Evolutionary conservation across 2,113 vertebrate species (phyloP).

Genomic region (Butastur rufipennis): DNA sequence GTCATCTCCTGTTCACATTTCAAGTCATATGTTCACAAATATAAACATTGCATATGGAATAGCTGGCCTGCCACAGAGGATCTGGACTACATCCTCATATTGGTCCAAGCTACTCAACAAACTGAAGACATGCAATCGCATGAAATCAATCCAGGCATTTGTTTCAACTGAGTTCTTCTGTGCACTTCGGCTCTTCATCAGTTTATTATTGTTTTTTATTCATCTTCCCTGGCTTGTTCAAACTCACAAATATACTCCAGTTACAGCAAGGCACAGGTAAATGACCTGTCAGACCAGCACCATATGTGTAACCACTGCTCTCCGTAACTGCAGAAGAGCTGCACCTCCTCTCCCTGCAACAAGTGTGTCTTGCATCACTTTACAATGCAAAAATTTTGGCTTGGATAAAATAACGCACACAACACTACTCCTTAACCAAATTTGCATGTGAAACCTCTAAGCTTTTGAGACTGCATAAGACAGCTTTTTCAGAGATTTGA

Average conservation of each 20-base stretch:
- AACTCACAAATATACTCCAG: background rate
- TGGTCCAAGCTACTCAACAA: background rate
- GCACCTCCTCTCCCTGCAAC: background rate
- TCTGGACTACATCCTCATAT: background rate
- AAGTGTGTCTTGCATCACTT: background rate
- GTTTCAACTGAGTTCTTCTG: background rate
- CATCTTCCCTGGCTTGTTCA: background rate
- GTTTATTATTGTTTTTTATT: background rate
- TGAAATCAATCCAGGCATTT: background rate
- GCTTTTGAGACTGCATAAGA: background rate
- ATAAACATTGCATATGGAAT: background rate
- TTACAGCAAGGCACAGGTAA: background rate
- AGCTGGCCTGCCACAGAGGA: background rate
- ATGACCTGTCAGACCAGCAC: background rate
- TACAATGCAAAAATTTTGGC: background rate
- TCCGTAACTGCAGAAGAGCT: background rate
- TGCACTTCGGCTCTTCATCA: background rate
- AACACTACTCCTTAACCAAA: background rate
- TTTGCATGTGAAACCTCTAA: background rate
- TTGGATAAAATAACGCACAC: background rate
- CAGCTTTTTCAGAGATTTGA: background rate
- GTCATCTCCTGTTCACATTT: background rate
- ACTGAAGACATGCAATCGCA: background rate
- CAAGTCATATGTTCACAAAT: background rate
- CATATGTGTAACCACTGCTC: background rate